Evolutionary conservation across 2,113 vertebrate genomes (phyloP).

Genomic region (Sakesphorus luctuosus): DNA sequence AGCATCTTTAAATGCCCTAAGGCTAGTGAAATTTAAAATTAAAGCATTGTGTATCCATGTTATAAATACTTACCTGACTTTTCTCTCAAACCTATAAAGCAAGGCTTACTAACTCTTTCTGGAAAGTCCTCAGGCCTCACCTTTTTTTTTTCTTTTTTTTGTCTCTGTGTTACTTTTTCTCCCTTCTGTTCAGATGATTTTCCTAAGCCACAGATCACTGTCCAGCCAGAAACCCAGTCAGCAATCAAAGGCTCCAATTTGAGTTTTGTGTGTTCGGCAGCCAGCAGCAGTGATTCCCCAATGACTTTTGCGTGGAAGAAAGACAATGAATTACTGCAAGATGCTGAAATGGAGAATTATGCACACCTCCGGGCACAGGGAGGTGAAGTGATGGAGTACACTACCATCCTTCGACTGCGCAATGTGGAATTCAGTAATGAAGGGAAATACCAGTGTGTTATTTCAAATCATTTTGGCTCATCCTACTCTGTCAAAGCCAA

Average conservation of each 20-base stretch:
- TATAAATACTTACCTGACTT: background rate
- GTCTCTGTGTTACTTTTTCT: background rate
- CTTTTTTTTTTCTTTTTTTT: background rate
- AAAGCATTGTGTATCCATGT: background rate
- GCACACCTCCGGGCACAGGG: conserved; percentile 87
- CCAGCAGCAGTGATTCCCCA: conserved; percentile 96
- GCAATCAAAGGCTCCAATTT: conserved; percentile 92
- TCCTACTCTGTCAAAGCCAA: conserved; percentile 95
- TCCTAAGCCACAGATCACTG: conserved; percentile 96
- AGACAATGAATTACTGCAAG: conserved; percentile 90
- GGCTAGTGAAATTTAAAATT: background rate
- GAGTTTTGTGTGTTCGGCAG: conserved; percentile 93
- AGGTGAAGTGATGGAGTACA: conserved; percentile 92
- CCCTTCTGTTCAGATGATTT: conserved; percentile 87
- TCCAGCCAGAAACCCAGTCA: conserved; percentile 94
- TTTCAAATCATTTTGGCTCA: conserved; percentile 98
- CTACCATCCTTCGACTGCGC: conserved; percentile 88
- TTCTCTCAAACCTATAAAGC: background rate
- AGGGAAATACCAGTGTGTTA: conserved; percentile 96
- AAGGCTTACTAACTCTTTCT: background rate
- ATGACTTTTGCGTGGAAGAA: conserved; percentile 99
- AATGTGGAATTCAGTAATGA: conserved; percentile 89
- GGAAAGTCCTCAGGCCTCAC: background rate
- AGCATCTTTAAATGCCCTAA: background rate
- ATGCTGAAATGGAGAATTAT: conserved; percentile 93